Base-by-base conservation (phyloP, 2,888 invertebrate species). In the Imbricaverruca yamaguchii region DNA sequence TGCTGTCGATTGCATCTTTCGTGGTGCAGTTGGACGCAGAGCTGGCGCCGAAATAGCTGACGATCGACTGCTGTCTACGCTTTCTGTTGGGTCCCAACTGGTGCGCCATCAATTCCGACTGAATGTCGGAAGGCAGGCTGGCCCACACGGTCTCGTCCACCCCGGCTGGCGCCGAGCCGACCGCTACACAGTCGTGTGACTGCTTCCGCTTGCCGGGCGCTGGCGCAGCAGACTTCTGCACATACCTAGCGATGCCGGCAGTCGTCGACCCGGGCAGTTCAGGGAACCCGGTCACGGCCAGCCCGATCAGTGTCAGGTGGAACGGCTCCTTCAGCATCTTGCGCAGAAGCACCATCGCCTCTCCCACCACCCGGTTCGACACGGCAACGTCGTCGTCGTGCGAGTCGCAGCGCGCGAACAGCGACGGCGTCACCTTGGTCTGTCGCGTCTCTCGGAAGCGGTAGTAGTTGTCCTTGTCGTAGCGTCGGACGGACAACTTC, bases 251-350 rank as follows among this genome's bases (percentile, higher is more conserved):
- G 53, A 74, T 74, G 53, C 74, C 74, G 18, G 18, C 21, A 3
- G 53, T 18, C 53, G 15, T 55, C 53, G 74, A 18, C 4, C 39
- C 39, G 1, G 21, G 23, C 9, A 21, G 67, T 84, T 92, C 93
- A 85, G 92, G 91, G 86, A 94, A 94, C 87, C 94, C 94, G 1
- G 93, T 93, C 86, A 94, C 94, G 39, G 93, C 92, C 85, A 94
- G 88, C n/a, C 94, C 94, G 82, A 94, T 89, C 81, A 94, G 88
- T 0, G 93, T 94, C 85, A 94, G 91, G 87, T 93, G 93, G 88
- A 93, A 94, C 91, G 57, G 90, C 89, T 84, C 81, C 59, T 82
- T 82, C 78, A 84, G 82, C 13, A 85, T 83, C 81, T 85, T 84
- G 82, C 84, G 85, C 69, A 83, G 82, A 80, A 85, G 84, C 12